phyloP scores from a whole-genome alignment of 2,888 invertebrate genomes.

The Amaurobius ferox region DNA sequence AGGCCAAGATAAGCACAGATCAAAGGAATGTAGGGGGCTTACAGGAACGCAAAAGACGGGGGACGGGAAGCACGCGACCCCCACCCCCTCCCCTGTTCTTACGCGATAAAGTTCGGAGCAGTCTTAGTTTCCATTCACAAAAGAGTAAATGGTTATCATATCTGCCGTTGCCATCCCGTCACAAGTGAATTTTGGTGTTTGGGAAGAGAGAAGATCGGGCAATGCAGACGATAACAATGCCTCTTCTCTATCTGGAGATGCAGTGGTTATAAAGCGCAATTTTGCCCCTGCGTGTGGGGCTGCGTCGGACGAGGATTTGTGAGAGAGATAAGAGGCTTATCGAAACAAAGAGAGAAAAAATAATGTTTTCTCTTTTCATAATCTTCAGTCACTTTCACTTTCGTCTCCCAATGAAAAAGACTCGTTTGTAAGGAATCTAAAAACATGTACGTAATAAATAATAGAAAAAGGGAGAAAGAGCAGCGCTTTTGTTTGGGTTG shows the following conservation, averaged over 20 bases:
- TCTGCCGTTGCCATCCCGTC: constrained; percentile 1
- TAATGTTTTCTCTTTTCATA: neutral
- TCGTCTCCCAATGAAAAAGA: too few relatives aligned
- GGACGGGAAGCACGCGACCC: neutral
- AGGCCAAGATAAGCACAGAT: neutral
- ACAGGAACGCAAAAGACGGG: neutral
- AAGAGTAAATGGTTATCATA: constrained; percentile 8
- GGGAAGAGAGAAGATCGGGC: too few relatives aligned
- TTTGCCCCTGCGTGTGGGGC: neutral
- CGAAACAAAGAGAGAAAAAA: too few relatives aligned
- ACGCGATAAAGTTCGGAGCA: neutral
- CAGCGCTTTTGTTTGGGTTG: too few relatives aligned
- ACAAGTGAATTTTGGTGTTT: constrained; percentile 7
- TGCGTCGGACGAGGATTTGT: neutral
- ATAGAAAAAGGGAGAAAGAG: too few relatives aligned
- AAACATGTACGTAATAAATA: too few relatives aligned
- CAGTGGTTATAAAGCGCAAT: neutral
- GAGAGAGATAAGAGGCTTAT: neutral
- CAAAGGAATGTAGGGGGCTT: neutral
- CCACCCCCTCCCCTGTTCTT: neutral
- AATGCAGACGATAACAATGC: constrained; percentile 4
- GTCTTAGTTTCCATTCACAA: constrained; percentile 8
- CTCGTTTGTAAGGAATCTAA: too few relatives aligned
- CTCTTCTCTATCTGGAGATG: neutral
- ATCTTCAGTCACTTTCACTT: neutral